Base-by-base conservation (phyloP, 1,140 invertebrate species). In the Cherax quadricarinatus region DNA sequence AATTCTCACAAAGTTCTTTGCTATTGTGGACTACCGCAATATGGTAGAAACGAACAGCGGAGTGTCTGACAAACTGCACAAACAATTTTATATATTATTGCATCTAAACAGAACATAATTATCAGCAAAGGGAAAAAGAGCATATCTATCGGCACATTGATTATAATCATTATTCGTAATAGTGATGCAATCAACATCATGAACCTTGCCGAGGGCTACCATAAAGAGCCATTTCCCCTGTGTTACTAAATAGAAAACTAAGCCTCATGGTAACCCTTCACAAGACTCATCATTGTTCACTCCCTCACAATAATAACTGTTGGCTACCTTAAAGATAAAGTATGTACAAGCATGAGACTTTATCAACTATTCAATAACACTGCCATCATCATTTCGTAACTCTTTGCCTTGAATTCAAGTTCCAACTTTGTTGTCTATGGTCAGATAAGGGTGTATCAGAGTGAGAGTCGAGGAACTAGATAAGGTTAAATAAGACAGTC, bases 31-130 rank as follows among this genome's bases (percentile, higher is more conserved):
- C 89, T 91, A 91, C 89, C 84, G 70, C 89, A 91, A 91, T 91
- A 91, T 91, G 89, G 89, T 91, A 91, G 79, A 91, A 91, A 91
- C 89, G 89, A 91, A 91, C 89, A 91, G 89, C 85, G 89, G 89
- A 91, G 89, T 91, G 89, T 91, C 84, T 91, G 89, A 91, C 89
- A 91, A 91, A 91, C 89, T 86, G 84, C 89, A 91, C 89, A 91
- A 91, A 91, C 89, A 91, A 91, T 91, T 91, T 91, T 91, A 91
- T 91, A 91, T 91, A 91, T 91, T 91, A 91, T 91, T 91, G 90
- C 90, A 91, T 91, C 90, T 91, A 91, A 91, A 91, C 90, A 91
- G 90, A 91, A 91, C 83, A 91, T 91, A 91, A 91, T 91, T 86
- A 91, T 91, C 90, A 91, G 90, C 90, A 91, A 91, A 91, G 90